These are phyloP conservation scores for Diplolepis rosae DNA, from an alignment of 2,888 invertebrate species.

Conservation along the genomic window DNA sequence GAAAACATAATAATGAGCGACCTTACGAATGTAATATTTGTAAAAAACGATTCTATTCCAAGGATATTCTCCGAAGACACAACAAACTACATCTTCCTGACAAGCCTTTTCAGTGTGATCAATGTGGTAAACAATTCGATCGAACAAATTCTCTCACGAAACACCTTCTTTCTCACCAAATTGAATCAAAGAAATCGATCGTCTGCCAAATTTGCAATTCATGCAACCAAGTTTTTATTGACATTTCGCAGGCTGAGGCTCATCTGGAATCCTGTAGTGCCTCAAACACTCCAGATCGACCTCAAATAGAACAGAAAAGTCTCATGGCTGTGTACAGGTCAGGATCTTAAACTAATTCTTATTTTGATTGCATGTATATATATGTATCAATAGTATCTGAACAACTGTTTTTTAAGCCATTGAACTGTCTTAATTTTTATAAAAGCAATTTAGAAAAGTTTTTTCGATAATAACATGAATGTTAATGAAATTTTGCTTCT, in stretches of 20 bases:
- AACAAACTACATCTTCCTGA: constrained; percentile 36
- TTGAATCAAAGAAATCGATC: background rate
- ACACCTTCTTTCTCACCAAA: constrained; percentile 36
- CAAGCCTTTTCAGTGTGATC: constrained; percentile 36
- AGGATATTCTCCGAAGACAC: constrained; percentile 43
- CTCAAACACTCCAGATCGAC: background rate
- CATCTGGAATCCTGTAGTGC: constrained; percentile 17
- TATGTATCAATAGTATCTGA: too few relatives aligned
- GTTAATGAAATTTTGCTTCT: too few relatives aligned
- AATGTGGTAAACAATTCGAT: constrained; percentile 38
- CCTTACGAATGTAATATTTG: constrained; percentile 49
- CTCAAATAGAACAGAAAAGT: constrained; percentile 20
- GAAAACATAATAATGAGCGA: constrained; percentile 47
- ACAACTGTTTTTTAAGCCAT: too few relatives aligned
- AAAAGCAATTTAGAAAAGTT: too few relatives aligned
- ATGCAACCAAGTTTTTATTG: constrained; percentile 37
- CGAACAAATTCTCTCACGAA: constrained; percentile 35
- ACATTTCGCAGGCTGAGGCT: background rate
- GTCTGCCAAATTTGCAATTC: constrained; percentile 32
- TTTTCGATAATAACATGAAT: too few relatives aligned
- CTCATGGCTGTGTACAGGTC: constrained; percentile 33
- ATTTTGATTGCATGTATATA: too few relatives aligned
- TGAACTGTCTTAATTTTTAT: too few relatives aligned
- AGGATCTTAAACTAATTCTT: too few relatives aligned
- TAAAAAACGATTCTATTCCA: constrained; percentile 46